These are phyloP conservation scores for Pangasius macronema DNA, from an alignment of 2,797 vertebrate species.

Conservation along the genomic window DNA sequence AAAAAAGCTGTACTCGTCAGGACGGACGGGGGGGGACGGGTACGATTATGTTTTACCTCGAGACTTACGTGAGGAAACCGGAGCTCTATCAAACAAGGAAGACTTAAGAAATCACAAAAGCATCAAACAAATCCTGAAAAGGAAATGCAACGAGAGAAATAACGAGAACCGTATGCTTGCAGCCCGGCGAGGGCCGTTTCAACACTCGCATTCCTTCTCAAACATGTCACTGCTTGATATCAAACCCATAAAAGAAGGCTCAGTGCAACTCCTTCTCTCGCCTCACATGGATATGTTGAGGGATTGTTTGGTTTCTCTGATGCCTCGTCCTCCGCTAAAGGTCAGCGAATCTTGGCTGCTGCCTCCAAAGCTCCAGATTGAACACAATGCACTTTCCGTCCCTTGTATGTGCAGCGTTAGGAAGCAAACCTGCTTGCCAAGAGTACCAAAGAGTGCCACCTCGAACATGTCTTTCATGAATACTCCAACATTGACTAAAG, in stretches of 20 bases:
- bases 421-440: neutral
- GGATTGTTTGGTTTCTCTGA: constrained; percentile 57
- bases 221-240: constrained; percentile 61
- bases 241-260: constrained; percentile 40
- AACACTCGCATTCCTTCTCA: constrained; percentile 54
- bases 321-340: constrained; percentile 55
- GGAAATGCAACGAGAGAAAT: constrained; percentile 44
- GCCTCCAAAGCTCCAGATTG: constrained; percentile 61
- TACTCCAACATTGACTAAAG: neutral
- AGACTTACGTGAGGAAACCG: too few relatives aligned
- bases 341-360: constrained; percentile 50
- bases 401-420: constrained; percentile 73
- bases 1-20: neutral
- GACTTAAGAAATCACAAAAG: neutral
- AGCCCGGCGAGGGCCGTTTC: constrained; percentile 38
- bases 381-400: constrained; percentile 70
- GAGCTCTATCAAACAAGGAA: too few relatives aligned
- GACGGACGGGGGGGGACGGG: too few relatives aligned
- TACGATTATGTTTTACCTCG: too few relatives aligned
- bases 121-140: constrained; percentile 50
- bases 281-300: constrained; percentile 59
- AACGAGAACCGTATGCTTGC: constrained; percentile 55
- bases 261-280: constrained; percentile 22
- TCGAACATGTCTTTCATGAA: neutral
- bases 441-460: neutral